Conservation (phyloP, 1,140 invertebrate genomes). For the Danaus melanippus region DNA sequence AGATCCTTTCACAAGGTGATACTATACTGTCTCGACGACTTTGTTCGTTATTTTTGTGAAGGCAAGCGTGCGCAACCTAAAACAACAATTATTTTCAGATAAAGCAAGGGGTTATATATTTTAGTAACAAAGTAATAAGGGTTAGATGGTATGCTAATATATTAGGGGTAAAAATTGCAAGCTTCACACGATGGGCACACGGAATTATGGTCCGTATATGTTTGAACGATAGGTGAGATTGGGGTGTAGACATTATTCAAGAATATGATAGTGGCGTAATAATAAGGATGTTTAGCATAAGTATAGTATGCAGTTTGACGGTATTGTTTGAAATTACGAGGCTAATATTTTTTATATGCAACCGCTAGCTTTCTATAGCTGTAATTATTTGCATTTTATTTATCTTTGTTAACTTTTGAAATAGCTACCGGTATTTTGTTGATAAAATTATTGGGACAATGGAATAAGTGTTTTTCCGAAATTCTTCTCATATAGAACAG, state of each 20-base stretch:
- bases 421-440: too few species aligned
- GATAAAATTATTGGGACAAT: too few species aligned
- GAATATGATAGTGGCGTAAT: slow-evolving; percentile 19
- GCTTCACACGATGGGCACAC: slow-evolving; percentile 7
- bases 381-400: too few species aligned
- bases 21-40: slow-evolving; percentile 33
- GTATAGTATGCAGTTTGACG: slow-evolving; percentile 17
- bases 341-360: neutral
- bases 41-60: slow-evolving; percentile 71
- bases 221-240: slow-evolving; percentile 10
- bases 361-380: too few species aligned
- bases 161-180: slow-evolving; percentile 20
- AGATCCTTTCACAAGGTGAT: slow-evolving; percentile 21
- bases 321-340: slow-evolving; percentile 17
- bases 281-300: slow-evolving; percentile 23
- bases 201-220: slow-evolving; percentile 24
- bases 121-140: slow-evolving; percentile 14
- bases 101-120: slow-evolving; percentile 22
- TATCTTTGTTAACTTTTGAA: too few species aligned
- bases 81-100: slow-evolving; percentile 16
- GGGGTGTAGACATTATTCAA: neutral
- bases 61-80: slow-evolving; percentile 59
- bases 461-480: too few species aligned
- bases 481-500: too few species aligned
- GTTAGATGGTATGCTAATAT: slow-evolving; percentile 8